phyloP scores from a whole-genome alignment of 2,797 vertebrate species.

The Petrocephalus sullivani region DNA sequence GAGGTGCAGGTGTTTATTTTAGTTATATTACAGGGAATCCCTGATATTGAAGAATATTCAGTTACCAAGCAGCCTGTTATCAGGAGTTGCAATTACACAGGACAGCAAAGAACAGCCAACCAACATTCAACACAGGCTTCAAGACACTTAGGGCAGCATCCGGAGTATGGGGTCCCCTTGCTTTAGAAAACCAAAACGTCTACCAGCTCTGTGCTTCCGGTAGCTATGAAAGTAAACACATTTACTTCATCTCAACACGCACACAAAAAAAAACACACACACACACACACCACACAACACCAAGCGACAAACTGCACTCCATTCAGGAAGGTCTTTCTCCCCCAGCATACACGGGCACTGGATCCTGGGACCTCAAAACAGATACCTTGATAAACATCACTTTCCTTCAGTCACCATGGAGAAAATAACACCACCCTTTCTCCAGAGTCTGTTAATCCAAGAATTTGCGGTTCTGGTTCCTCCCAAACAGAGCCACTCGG shows the following conservation, averaged over 20 bases:
- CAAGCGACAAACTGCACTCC: background rate
- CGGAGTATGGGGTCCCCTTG: too few relatives aligned
- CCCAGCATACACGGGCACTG: background rate
- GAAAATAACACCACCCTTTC: background rate
- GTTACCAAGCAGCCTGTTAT: background rate
- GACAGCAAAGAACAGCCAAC: background rate
- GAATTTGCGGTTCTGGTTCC: constrained; percentile 88
- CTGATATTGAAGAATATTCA: background rate
- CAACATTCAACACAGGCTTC: background rate
- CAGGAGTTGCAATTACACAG: background rate
- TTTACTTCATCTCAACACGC: background rate
- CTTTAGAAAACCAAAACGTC: background rate
- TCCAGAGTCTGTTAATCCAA: constrained; percentile 65
- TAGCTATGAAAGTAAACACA: background rate
- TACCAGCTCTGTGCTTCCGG: background rate
- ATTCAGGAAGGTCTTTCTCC: background rate
- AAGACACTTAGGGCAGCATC: background rate
- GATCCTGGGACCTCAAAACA: background rate
- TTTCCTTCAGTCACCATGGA: background rate
- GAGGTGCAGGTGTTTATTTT: background rate
- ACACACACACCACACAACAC: background rate
- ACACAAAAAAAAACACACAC: background rate
- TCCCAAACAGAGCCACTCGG: constrained; percentile 78
- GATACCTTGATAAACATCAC: background rate
- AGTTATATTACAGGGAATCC: background rate